Base-by-base conservation (phyloP, 2,797 vertebrate species). In the Eospalax fontanierii region DNA sequence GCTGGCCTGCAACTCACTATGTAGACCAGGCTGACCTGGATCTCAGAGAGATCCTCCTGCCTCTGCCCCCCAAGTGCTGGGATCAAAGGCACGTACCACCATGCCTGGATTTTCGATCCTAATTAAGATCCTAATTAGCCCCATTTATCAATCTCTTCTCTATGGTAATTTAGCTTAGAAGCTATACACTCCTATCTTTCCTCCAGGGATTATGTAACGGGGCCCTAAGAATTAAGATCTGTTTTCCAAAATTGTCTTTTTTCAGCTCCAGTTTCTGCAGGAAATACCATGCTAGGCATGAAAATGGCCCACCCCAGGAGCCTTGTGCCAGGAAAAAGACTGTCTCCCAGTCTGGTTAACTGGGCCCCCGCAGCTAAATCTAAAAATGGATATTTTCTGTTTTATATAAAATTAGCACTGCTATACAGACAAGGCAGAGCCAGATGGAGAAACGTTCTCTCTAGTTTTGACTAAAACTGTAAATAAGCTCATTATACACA, bases 381-480 rank as follows among this genome's bases (percentile, higher is more conserved):
- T 73, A 73, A 73, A 86, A 59, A 73, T 71, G 35, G 26, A 59
- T 40, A 73, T 59, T 71, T 71, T 86, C n/a, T 59, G 26, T 50
- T 86, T 57, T 86, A 50, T 86, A 71, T 71, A 86, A 86, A 71
- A 35, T 71, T 86, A 86, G 57, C 66, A 86, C 50, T 86, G 83
- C 24, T 57, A 86, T 57, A 70, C 30, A 24, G 83, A 66, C 50
- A 73, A 86, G 71, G 68, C n/a, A 86, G 66, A 57, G 50, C n/a
- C 83, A 86, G 68, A 71, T 86, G 83, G 83, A 71, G 66, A 57
- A 85, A 70, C n/a, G n/a, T 38, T 85, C 66, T 71, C 46, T 16
- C 46, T n/a, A 71, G 46, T 85, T 57, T 70, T 71, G 46, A n/a
- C n/a, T 71, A 38, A 71, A 85, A 54, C 50, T 54, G 50, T 54